Evolutionary conservation across 2,888 invertebrate species (phyloP).

Genomic region (Zootermopsis nevadensis): DNA sequence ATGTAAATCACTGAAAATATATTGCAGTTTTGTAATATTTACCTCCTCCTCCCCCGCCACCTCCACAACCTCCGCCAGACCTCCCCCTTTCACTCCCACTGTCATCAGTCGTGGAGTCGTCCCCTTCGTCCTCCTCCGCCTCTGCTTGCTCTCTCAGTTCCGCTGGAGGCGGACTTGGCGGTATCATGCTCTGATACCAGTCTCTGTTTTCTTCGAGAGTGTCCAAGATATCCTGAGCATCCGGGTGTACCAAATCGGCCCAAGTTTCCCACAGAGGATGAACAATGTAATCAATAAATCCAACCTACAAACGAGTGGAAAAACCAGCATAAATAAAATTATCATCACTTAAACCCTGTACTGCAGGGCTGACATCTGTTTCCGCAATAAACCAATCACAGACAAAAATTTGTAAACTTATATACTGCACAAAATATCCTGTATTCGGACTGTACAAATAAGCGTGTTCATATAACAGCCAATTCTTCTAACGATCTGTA

Average conservation of each 20-base stretch:
- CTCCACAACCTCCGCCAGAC: conserved; percentile 32
- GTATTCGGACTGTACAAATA: too few species aligned
- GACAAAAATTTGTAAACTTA: too few species aligned
- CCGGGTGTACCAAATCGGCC: conserved; percentile 99
- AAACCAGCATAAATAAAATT: neutral
- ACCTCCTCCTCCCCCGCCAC: conserved; percentile 4
- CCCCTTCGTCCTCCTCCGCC: conserved; percentile 56
- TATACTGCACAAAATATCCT: too few species aligned
- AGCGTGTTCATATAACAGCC: too few species aligned
- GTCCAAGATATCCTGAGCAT: conserved; percentile 97
- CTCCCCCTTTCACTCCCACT: conserved; percentile 38
- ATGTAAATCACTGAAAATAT: too few species aligned
- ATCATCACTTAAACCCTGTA: too few species aligned
- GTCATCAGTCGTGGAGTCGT: conserved; percentile 35
- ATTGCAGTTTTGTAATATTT: too few species aligned
- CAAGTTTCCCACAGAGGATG: conserved; percentile 99
- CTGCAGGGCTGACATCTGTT: too few species aligned
- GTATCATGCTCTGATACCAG: conserved; percentile 96
- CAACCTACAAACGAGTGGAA: conserved; percentile 74
- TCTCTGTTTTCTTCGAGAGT: conserved; percentile 98
- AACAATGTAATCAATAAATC: conserved; percentile 99
- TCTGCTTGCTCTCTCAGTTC: conserved; percentile 65
- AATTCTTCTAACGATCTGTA: too few species aligned
- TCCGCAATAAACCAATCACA: too few species aligned
- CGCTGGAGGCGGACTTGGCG: conserved; percentile 85